Percentiles rank a stretch among this genome's conserved stretches.
Evolutionary conservation across 2,113 vertebrate genomes (phyloP).

Genomic region (Lamprologus sp.): DNA sequence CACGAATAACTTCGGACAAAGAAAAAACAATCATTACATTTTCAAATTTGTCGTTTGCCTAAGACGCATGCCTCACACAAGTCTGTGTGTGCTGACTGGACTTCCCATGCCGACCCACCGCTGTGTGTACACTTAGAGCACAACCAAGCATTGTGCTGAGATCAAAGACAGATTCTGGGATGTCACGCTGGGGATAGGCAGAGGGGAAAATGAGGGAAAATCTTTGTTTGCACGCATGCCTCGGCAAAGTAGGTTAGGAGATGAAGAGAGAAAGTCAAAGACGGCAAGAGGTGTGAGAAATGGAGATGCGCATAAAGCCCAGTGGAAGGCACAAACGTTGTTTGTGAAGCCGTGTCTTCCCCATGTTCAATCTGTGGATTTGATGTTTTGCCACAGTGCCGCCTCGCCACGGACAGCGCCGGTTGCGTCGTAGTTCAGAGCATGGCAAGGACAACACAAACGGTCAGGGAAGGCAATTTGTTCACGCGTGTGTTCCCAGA

Average conservation of each 20-base stretch:
- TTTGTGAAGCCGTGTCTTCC: neutral
- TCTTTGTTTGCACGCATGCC: constrained; percentile 11
- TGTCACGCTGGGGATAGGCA: constrained; percentile 24
- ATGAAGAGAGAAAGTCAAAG: neutral
- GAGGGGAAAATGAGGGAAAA: neutral
- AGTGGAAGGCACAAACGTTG: neutral
- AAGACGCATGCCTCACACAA: neutral
- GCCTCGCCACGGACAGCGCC: neutral
- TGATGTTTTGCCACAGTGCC: constrained; percentile 6
- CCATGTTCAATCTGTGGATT: neutral
- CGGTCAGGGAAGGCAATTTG: neutral
- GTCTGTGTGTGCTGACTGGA: constrained; percentile 21
- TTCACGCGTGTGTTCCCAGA: neutral
- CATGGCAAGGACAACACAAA: neutral
- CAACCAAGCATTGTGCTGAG: constrained; percentile 14
- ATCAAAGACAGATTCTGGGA: constrained; percentile 36
- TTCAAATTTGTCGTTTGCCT: neutral
- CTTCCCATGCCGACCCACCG: neutral
- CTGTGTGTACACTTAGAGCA: constrained; percentile 5
- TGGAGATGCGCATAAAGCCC: neutral
- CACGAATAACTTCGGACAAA: neutral
- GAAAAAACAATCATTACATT: neutral
- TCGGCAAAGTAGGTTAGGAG: neutral
- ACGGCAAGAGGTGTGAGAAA: neutral
- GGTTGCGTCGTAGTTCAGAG: constrained; percentile 9